A percentile compares a stretch with the other conserved stretches of the same genome.
Conservation (phyloP, 2,888 invertebrate species). For the Flexamia atlantica region DNA sequence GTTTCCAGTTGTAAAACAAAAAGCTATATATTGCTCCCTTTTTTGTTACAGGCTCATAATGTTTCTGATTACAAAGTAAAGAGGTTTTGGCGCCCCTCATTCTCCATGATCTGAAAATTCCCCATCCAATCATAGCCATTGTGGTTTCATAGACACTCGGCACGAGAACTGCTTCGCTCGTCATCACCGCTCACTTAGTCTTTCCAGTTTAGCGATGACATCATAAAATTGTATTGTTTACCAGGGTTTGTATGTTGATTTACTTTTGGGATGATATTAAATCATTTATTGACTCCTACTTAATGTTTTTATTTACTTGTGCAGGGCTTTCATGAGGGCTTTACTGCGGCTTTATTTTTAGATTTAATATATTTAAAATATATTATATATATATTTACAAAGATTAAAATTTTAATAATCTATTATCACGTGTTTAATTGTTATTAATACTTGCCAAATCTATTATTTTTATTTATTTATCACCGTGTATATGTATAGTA, state of each 20-base stretch:
- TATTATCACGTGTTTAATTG: neutral
- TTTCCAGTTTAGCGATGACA: constrained; percentile 10
- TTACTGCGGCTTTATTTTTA: constrained; percentile 21
- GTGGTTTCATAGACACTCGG: neutral
- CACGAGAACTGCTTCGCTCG: neutral
- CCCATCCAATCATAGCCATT: constrained; percentile 12
- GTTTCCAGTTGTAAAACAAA: too few species aligned
- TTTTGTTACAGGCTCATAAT: constrained; percentile 85
- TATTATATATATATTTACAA: constrained; percentile 25
- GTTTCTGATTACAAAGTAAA: constrained; percentile 88
- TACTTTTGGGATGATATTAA: constrained; percentile 42
- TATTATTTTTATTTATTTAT: constrained; percentile 19
- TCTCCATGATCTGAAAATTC: constrained; percentile 1
- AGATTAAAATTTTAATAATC: neutral
- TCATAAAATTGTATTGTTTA: constrained; percentile 45
- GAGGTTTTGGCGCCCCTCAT: neutral
- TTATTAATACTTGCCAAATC: constrained; percentile 47
- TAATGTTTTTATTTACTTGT: constrained; percentile 20
- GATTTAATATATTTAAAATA: neutral
- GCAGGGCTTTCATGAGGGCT: neutral
- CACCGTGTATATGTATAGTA: constrained; percentile 32
- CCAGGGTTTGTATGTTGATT: constrained; percentile 50
- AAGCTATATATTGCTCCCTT: too few species aligned
- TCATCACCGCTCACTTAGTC: constrained; percentile 10
- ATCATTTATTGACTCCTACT: constrained; percentile 11